phyloP scores from a whole-genome alignment of 2,888 invertebrate genomes.

The Apamea sordens region DNA sequence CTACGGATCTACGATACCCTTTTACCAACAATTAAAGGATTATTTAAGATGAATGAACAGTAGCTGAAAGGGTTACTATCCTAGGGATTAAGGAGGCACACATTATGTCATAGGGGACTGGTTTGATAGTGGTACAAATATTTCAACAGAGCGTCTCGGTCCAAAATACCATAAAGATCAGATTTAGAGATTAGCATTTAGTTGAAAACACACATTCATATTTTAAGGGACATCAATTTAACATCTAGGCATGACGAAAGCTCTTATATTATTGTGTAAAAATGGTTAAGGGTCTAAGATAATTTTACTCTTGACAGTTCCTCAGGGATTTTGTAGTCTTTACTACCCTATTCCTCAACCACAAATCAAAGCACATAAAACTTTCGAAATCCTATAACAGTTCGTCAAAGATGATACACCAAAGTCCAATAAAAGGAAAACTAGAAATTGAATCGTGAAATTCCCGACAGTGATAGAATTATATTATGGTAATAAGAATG shows the following conservation, averaged over 20 bases:
- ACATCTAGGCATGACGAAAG: not conserved
- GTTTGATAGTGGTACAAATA: constrained; percentile 11
- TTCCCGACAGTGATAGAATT: constrained; percentile 70
- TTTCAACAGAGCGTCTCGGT: not conserved
- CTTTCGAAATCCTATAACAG: constrained; percentile 22
- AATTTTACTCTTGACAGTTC: not conserved
- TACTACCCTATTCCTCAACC: constrained; percentile 3
- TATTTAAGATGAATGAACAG: constrained; percentile 48
- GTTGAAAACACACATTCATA: not conserved
- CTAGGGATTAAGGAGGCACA: constrained; percentile 1
- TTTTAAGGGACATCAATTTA: not conserved
- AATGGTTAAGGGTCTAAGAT: not conserved
- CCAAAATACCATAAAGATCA: not conserved
- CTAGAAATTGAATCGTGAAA: constrained; percentile 67
- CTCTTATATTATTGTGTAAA: not conserved
- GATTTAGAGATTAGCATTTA: not conserved
- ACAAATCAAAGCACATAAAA: constrained; percentile 3
- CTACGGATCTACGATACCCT: constrained; percentile 1
- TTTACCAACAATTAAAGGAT: constrained; percentile 44
- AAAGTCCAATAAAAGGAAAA: constrained; percentile 46
- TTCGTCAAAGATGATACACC: constrained; percentile 33
- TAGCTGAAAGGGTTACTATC: constrained; percentile 16
- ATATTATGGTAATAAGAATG: constrained; percentile 82
- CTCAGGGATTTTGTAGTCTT: constrained; percentile 3
- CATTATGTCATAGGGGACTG: not conserved